Conservation (phyloP, 2,888 invertebrate genomes). For the Pycnomerus fuliginosus region DNA sequence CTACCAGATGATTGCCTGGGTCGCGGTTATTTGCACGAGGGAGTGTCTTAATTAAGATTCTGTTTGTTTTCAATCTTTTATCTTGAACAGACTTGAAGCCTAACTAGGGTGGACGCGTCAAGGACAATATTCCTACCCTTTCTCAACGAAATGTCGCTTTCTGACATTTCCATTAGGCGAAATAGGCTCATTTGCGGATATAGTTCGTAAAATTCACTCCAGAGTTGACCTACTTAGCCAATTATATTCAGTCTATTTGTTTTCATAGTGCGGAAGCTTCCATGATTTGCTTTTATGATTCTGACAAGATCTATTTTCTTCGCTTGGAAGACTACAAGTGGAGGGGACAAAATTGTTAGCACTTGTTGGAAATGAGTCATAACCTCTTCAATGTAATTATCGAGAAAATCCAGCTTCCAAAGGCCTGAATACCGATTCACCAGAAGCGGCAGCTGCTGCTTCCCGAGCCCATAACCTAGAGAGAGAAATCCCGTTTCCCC, state of each 20-base stretch:
- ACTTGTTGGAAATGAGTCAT: constrained; percentile 1
- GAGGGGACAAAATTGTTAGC: neutral
- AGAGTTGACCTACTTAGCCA: constrained; percentile 5
- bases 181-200: constrained; percentile 13
- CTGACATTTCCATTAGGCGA: constrained; percentile 13
- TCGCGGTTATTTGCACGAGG: constrained; percentile 22
- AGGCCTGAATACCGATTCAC: neutral
- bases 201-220: constrained; percentile 1
- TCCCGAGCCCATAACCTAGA: neutral
- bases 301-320: neutral
- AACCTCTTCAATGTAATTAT: constrained; percentile 2
- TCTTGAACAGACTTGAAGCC: constrained; percentile 1
- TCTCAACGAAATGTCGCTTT: constrained; percentile 13
- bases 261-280: neutral
- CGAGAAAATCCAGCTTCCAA: neutral
- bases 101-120: constrained; percentile 3
- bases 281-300: neutral
- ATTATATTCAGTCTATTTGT: constrained; percentile 2
- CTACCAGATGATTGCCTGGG: constrained; percentile 25
- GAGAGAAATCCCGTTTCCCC: neutral
- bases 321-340: neutral
- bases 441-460: neutral
- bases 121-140: constrained; percentile 3
- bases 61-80: constrained; percentile 27
- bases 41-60: constrained; percentile 27